These are phyloP conservation scores for Gymnoscopelus microlampas DNA, from an alignment of 2,797 vertebrate species.

Conservation along the genomic window DNA sequence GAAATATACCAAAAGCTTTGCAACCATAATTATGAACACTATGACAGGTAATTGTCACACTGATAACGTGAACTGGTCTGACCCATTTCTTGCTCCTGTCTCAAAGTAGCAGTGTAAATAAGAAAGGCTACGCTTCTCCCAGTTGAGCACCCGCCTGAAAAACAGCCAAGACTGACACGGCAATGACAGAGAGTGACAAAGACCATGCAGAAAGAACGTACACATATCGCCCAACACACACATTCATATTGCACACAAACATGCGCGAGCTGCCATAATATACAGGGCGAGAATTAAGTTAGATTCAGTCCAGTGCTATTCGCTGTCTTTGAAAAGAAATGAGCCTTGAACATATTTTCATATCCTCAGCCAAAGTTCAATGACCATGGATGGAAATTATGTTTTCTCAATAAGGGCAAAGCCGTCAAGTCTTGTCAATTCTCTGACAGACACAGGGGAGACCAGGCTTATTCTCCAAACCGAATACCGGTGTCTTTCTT, in stretches of 20 bases:
- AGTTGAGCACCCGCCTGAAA: constrained; percentile 11
- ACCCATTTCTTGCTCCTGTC: constrained; percentile 2
- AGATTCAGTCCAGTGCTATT: constrained; percentile 12
- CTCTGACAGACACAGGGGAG: neutral
- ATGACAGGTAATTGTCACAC: neutral
- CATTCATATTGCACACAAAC: constrained; percentile 4
- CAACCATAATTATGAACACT: too few species aligned
- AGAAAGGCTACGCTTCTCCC: constrained; percentile 3
- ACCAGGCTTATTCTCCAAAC: neutral
- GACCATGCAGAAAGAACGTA: constrained; percentile 7
- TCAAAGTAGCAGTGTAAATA: neutral
- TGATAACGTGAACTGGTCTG: neutral
- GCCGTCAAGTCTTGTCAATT: neutral
- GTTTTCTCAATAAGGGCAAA: neutral
- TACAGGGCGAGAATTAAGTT: constrained; percentile 4
- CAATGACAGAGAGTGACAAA: constrained; percentile 23
- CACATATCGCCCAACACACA: neutral
- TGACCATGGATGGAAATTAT: neutral
- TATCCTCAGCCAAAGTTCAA: neutral
- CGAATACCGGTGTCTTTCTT: neutral
- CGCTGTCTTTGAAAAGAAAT: constrained; percentile 18
- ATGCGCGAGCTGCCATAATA: neutral
- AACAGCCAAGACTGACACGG: constrained; percentile 19
- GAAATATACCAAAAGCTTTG: neutral
- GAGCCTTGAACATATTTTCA: constrained; percentile 11